These are phyloP conservation scores for Tragelaphus scriptus DNA, from an alignment of 2,113 vertebrate species.

Conservation along the genomic window DNA sequence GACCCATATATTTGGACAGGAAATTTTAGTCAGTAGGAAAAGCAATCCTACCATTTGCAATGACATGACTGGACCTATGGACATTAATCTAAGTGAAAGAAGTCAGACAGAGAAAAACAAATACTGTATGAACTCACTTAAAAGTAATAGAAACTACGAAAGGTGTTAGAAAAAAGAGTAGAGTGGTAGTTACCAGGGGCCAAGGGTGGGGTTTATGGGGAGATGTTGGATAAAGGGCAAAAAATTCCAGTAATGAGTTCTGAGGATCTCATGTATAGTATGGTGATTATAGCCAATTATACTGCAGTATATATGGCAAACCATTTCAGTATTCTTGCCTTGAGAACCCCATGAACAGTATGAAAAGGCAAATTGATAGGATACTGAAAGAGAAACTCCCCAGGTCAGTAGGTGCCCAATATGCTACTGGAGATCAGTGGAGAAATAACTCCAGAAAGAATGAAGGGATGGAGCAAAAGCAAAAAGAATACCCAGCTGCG, in stretches of 20 bases:
- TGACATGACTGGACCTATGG: background rate
- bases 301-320: background rate
- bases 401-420: too few species aligned
- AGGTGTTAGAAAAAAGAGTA: background rate
- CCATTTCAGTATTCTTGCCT: too few species aligned
- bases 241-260: background rate
- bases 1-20: background rate
- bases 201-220: background rate
- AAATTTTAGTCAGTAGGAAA: background rate
- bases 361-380: too few species aligned
- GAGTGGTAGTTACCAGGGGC: background rate
- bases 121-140: background rate
- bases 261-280: background rate
- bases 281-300: background rate
- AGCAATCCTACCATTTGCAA: background rate
- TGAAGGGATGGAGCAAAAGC: too few species aligned
- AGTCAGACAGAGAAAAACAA: background rate
- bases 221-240: background rate
- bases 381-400: too few species aligned
- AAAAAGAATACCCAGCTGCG: too few species aligned
- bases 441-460: too few species aligned
- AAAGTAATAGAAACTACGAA: background rate
- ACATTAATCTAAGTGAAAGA: background rate
- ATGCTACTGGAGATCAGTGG: too few species aligned
- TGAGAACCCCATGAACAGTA: too few species aligned